Conservation (phyloP, 1,140 invertebrate species). For the Lysiphlebus fabarum region DNA sequence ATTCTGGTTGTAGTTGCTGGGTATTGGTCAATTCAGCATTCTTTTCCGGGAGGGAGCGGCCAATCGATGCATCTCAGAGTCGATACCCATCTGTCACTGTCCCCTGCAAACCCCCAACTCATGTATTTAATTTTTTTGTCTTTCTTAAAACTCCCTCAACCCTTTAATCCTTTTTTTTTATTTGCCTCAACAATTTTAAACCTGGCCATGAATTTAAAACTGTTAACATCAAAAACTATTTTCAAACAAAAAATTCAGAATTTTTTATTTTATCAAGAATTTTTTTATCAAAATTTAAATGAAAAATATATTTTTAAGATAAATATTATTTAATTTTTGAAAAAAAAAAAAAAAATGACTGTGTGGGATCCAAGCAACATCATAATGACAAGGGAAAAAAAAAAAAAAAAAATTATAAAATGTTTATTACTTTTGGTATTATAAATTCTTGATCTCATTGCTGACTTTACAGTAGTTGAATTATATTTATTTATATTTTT, state of each 20-base stretch:
- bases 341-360: too few species aligned
- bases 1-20: conserved; percentile 49
- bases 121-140: conserved; percentile 21
- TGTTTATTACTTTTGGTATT: conserved; percentile 47
- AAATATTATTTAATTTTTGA: too few species aligned
- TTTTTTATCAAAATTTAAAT: too few species aligned
- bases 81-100: conserved; percentile 57
- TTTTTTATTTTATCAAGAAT: too few species aligned
- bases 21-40: conserved; percentile 52
- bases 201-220: conserved; percentile 11
- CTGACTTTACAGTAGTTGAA: conserved; percentile 33
- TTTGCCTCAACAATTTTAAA: conserved; percentile 4
- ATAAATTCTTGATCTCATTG: conserved; percentile 39
- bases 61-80: conserved; percentile 53
- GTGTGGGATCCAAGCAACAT: conserved; percentile 1
- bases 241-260: not conserved
- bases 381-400: conserved; percentile 5
- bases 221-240: not conserved
- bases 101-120: conserved; percentile 33
- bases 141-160: conserved; percentile 15
- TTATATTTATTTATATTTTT: too few species aligned
- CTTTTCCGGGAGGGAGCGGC: conserved; percentile 54
- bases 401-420: conserved; percentile 35
- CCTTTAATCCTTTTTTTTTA: conserved; percentile 18
- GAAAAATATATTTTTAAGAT: too few species aligned